phyloP scores from a whole-genome alignment of 2,113 vertebrate genomes.

The Scopus umbretta region DNA sequence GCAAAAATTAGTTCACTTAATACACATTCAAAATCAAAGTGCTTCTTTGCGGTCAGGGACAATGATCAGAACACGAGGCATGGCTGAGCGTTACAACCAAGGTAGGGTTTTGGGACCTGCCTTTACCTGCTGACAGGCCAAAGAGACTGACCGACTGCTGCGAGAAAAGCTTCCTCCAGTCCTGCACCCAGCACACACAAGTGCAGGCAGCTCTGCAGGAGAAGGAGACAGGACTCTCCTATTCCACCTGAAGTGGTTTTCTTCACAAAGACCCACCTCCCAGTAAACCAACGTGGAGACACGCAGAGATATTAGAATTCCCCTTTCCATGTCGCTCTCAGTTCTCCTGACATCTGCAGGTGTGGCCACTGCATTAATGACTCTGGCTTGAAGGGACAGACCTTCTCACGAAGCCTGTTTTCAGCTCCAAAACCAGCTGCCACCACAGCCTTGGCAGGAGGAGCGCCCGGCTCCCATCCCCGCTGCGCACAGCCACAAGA shows the following conservation, averaged over 20 bases:
- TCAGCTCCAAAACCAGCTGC: not conserved
- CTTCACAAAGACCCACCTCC: not conserved
- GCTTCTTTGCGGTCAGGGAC: not conserved
- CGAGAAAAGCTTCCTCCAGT: not conserved
- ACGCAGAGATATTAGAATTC: not conserved
- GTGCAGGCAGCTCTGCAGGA: not conserved
- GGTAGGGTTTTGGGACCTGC: not conserved
- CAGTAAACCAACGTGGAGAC: not conserved
- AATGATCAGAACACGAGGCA: rapidly evolving
- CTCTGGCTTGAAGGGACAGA: not conserved
- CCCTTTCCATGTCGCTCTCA: not conserved
- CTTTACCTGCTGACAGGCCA: not conserved
- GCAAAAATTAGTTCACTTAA: not conserved
- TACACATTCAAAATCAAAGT: not conserved
- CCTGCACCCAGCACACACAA: not conserved
- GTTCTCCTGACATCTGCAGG: not conserved
- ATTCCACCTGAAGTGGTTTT: not conserved
- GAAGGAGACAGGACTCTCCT: not conserved
- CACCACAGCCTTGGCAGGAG: not conserved
- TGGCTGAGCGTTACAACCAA: rapidly evolving
- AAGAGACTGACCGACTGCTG: not conserved
- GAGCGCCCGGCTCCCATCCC: not conserved
- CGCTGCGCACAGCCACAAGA: not conserved
- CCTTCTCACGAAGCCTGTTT: not conserved
- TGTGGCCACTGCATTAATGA: not conserved